phyloP scores from a whole-genome alignment of 2,888 invertebrate genomes.

The Anorthoa munda region DNA sequence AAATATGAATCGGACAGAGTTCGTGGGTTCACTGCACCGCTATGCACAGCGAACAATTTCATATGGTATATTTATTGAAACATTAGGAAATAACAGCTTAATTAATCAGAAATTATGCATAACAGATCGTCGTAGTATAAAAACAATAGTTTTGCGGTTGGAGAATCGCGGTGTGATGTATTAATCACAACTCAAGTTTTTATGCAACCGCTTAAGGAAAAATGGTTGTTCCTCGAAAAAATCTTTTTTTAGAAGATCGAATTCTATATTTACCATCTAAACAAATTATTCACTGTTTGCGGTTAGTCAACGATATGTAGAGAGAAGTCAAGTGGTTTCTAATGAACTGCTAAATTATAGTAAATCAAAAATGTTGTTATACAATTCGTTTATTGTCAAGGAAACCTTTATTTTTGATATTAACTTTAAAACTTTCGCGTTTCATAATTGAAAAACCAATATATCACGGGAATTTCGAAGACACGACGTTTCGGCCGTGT shows the following conservation, averaged over 20 bases:
- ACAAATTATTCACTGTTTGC: constrained; percentile 21
- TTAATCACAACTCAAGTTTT: constrained; percentile 8
- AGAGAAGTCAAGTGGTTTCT: constrained; percentile 14
- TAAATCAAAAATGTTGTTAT: background rate
- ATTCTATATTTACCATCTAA: constrained; percentile 7
- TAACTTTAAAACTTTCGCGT: too few species aligned
- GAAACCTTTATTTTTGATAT: too few species aligned
- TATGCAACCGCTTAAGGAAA: constrained; percentile 35
- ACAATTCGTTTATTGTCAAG: background rate
- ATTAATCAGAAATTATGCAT: too few species aligned
- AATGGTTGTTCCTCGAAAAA: constrained; percentile 17
- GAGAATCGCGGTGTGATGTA: background rate
- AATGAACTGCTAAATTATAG: constrained; percentile 18
- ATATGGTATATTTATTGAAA: too few species aligned
- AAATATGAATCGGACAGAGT: too few species aligned
- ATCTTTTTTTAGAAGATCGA: background rate
- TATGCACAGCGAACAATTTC: too few species aligned
- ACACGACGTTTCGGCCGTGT: too few species aligned
- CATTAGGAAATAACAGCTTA: too few species aligned
- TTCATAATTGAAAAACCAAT: too few species aligned
- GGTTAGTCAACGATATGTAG: constrained; percentile 3
- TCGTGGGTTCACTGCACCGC: too few species aligned
- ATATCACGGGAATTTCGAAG: too few species aligned
- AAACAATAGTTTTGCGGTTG: background rate
- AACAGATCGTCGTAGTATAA: too few species aligned